Evolutionary conservation across 2,888 invertebrate species (phyloP), one percentile per base, ranked within the genome.

Genomic region (Eueremaeus valkanovi): DNA sequence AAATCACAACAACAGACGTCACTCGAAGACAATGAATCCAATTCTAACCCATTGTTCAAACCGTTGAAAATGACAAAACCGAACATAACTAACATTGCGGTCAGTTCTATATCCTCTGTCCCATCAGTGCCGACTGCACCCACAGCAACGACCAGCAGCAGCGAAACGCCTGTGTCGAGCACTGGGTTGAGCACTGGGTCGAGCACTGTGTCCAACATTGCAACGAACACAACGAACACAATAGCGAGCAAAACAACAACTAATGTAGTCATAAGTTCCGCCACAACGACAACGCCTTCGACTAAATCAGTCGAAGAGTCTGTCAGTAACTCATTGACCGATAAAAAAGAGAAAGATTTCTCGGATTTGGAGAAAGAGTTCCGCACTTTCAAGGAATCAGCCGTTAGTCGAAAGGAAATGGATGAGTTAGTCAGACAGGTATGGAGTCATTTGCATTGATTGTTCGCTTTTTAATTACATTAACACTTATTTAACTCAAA

Each of bases 361-460:
- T 27, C 58, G 16, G 76, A 76, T 11, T 31, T 75, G 31, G 58
- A 73, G 42, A 58, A 58, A 40, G 75, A 75, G 45, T 2, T 75
- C 3, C 68, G 45, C 18, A 29, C 27, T 40, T 27, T 63, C 16
- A 73, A 45, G 33, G 68, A 76, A 33, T 51, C 63, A 8, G 36
- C 49, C 9, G 76, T 76, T 13, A 36, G 63, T 31, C 63, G 70
- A 21, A 73, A 63, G 66, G 76, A 76, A 11, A 68, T 58, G n/a
- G 76, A 76, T 5, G 63, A 63, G 49, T 51, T 76, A 29, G 42
- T 66, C 51, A 76, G 68, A 73, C 68, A 76, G 76, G 76, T 76
- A 76, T 68, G 21, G 16, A 27, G 24, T 51, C 5, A 21, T 5
- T 55, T 31, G 11, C 6, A 31, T 27, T 8, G 11, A 61, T 31